Conservation (phyloP, 2,113 vertebrate genomes). For the Stigmatopora nigra region DNA sequence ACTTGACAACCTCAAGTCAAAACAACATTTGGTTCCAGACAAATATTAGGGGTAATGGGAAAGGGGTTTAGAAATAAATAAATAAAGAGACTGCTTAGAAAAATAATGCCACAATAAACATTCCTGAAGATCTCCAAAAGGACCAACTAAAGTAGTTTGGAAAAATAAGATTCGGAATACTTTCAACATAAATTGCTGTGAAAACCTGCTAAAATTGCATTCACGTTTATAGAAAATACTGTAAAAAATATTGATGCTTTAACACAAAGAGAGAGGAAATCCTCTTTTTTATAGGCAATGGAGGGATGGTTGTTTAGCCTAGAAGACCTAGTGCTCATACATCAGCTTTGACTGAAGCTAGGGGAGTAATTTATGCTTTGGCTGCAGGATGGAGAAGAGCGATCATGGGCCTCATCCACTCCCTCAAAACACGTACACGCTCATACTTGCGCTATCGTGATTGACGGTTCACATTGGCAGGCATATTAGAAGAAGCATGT, state of each 20-base stretch:
- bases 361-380: constrained; percentile 57
- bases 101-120: too few species aligned
- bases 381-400: constrained; percentile 51
- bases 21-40: background rate
- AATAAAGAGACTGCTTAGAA: too few species aligned
- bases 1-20: background rate
- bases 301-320: background rate
- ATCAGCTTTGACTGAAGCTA: constrained; percentile 39
- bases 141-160: too few species aligned
- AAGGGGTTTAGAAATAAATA: too few species aligned
- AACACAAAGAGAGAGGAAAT: background rate
- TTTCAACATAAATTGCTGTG: too few species aligned
- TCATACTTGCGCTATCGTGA: constrained; percentile 30
- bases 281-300: background rate
- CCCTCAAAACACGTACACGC: constrained; percentile 21
- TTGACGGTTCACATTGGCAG: constrained; percentile 54
- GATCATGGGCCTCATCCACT: constrained; percentile 55
- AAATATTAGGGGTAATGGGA: background rate
- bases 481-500: constrained; percentile 40
- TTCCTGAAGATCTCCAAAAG: too few species aligned
- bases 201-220: too few species aligned
- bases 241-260: too few species aligned
- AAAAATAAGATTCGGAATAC: too few species aligned
- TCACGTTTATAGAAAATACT: too few species aligned
- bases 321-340: constrained; percentile 21